Conservation (phyloP, 1,140 invertebrate genomes). For the Drosophila micromelanica region DNA sequence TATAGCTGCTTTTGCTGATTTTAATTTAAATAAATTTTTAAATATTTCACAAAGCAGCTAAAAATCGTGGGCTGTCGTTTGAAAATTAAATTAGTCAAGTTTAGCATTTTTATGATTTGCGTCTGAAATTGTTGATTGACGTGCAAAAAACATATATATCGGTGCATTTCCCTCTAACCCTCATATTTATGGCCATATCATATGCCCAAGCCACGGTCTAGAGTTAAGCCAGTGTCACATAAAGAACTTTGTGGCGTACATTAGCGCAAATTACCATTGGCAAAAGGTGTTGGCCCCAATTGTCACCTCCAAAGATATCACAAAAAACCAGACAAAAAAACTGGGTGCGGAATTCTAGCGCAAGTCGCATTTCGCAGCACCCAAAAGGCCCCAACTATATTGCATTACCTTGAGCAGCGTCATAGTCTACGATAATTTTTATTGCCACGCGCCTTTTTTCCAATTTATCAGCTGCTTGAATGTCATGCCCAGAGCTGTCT, state of each 20-base stretch:
- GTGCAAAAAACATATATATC: neutral
- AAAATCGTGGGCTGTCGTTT: constrained; percentile 7
- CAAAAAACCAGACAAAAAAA: constrained; percentile 33
- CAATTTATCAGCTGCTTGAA: constrained; percentile 68
- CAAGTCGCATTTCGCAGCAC: constrained; percentile 10
- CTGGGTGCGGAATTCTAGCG: constrained; percentile 67
- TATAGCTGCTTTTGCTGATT: neutral
- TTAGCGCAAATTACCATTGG: constrained; percentile 72
- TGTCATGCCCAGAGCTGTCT: constrained; percentile 66
- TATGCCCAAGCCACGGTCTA: constrained; percentile 29
- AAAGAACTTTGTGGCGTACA: constrained; percentile 53
- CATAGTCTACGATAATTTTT: constrained; percentile 47
- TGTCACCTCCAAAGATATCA: constrained; percentile 74
- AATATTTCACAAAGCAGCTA: neutral
- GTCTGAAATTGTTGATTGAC: constrained; percentile 1
- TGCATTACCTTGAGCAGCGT: constrained; percentile 64
- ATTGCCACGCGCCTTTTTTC: constrained; percentile 70
- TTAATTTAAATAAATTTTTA: neutral
- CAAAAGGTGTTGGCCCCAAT: constrained; percentile 78
- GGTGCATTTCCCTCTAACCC: neutral
- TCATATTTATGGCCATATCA: constrained; percentile 56
- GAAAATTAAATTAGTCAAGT: constrained; percentile 7
- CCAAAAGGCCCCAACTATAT: constrained; percentile 39
- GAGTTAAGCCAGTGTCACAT: constrained; percentile 43
- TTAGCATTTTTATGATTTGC: constrained; percentile 2